A percentile compares a stretch with the other conserved stretches of the same genome.
Evolutionary conservation across 2,888 invertebrate species (phyloP).

Genomic region (Alcis repandata): DNA sequence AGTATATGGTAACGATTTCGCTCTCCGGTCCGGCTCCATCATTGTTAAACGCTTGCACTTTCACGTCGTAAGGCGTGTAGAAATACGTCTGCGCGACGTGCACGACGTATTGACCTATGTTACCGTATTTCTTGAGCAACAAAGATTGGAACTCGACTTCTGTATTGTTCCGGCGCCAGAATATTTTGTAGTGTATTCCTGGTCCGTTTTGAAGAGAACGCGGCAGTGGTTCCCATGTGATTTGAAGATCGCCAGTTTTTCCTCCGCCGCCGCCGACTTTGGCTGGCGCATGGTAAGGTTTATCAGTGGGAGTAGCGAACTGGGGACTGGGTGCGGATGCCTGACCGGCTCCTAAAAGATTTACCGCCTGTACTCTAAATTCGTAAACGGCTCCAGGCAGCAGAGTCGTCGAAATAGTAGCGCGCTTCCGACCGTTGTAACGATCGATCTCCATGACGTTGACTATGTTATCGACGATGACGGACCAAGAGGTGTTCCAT

Average conservation of each 20-base stretch:
- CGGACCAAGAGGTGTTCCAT: slow-evolving; percentile 94
- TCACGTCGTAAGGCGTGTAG: slow-evolving; percentile 94
- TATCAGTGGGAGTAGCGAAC: slow-evolving; percentile 93
- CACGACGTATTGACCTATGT: slow-evolving; percentile 92
- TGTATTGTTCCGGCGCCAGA: slow-evolving; percentile 91
- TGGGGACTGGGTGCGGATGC: slow-evolving; percentile 95
- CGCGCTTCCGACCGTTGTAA: slow-evolving; percentile 92
- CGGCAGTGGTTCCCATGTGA: slow-evolving; percentile 94
- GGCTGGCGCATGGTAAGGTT: slow-evolving; percentile 91
- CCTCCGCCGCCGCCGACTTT: slow-evolving; percentile 97
- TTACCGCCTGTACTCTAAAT: slow-evolving; percentile 95
- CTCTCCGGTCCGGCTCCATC: slow-evolving; percentile 94
- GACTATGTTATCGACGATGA: slow-evolving; percentile 89
- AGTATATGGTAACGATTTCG: slow-evolving; percentile 90
- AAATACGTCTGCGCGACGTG: slow-evolving; percentile 91
- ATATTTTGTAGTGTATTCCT: slow-evolving; percentile 96
- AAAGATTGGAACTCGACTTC: slow-evolving; percentile 92
- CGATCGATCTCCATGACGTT: slow-evolving; percentile 91
- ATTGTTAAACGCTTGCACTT: slow-evolving; percentile 93
- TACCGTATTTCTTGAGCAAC: slow-evolving; percentile 90
- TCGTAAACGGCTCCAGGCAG: slow-evolving; percentile 96
- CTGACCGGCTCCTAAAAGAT: slow-evolving; percentile 92
- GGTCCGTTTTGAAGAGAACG: slow-evolving; percentile 95
- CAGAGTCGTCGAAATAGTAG: slow-evolving; percentile 89
- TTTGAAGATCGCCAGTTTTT: slow-evolving; percentile 97